Conservation (phyloP, 1,140 invertebrate genomes). For the Dysdera silvatica region DNA sequence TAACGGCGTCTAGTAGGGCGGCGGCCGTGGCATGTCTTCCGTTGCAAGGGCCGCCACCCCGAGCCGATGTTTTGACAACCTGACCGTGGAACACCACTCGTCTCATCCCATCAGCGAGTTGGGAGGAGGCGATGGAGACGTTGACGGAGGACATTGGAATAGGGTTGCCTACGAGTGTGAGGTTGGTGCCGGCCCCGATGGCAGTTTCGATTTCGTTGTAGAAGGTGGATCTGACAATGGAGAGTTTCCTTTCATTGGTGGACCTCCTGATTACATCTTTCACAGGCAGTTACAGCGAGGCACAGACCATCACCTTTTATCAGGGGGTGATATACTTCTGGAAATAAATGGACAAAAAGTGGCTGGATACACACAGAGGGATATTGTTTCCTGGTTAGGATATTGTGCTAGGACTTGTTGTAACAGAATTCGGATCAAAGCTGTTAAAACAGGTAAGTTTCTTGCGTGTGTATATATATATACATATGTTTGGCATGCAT, state of each 20-base stretch:
- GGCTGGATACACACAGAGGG: conserved; percentile 54
- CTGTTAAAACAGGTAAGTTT: conserved; percentile 49
- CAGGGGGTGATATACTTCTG: conserved; percentile 51
- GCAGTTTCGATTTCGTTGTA: conserved; percentile 39
- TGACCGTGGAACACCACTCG: too few species aligned
- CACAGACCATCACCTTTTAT: conserved; percentile 37
- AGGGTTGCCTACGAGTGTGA: conserved; percentile 37
- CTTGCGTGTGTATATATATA: not conserved
- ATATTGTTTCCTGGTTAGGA: conserved; percentile 53
- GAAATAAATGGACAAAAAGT: conserved; percentile 58
- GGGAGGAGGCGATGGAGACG: too few species aligned
- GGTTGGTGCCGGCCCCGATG: conserved; percentile 41
- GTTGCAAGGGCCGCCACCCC: too few species aligned
- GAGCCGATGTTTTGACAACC: too few species aligned
- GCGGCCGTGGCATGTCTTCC: too few species aligned
- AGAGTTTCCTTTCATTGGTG: conserved; percentile 51
- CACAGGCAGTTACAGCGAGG: too few species aligned
- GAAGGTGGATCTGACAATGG: conserved; percentile 55
- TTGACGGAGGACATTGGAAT: conserved; percentile 23
- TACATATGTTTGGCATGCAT: too few species aligned
- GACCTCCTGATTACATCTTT: conserved; percentile 43
- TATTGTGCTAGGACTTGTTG: conserved; percentile 54
- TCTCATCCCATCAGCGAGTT: too few species aligned
- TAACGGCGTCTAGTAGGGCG: too few species aligned
- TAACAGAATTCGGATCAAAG: conserved; percentile 51